Evolutionary conservation across 2,888 invertebrate species (phyloP).

Genomic region (Thymelicus lineola): DNA sequence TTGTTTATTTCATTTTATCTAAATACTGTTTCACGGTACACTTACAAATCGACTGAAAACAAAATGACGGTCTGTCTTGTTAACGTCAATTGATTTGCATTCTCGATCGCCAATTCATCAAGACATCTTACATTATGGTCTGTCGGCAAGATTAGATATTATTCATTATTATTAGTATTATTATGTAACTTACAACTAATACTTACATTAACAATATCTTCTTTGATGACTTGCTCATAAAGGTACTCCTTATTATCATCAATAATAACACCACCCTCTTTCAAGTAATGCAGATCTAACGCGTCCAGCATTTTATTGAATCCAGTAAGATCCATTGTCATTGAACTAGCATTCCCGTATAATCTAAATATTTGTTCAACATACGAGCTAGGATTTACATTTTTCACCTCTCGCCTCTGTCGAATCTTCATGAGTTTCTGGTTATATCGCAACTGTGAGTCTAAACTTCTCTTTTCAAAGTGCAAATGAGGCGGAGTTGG

Average conservation of each 20-base stretch:
- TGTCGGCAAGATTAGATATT: neutral
- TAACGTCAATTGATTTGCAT: neutral
- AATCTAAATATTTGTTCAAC: slow-evolving; percentile 88
- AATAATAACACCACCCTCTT: slow-evolving; percentile 69
- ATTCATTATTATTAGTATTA: too few relatives aligned
- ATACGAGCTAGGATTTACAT: slow-evolving; percentile 84
- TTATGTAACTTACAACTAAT: slow-evolving; percentile 1
- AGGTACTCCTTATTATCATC: slow-evolving; percentile 58
- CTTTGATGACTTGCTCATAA: slow-evolving; percentile 56
- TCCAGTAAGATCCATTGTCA: slow-evolving; percentile 87
- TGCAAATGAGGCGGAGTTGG: slow-evolving; percentile 49
- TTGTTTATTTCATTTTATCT: neutral
- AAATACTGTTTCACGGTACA: neutral
- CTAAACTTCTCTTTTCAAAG: slow-evolving; percentile 56
- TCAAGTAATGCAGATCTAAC: slow-evolving; percentile 83
- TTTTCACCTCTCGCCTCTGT: slow-evolving; percentile 58
- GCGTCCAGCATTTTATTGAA: slow-evolving; percentile 88
- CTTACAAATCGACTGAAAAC: neutral
- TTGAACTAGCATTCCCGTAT: slow-evolving; percentile 87
- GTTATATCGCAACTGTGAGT: slow-evolving; percentile 56
- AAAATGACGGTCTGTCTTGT: neutral
- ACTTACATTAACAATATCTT: slow-evolving; percentile 79
- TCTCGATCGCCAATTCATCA: slow-evolving; percentile 1
- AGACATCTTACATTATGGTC: slow-evolving; percentile 2
- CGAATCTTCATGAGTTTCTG: slow-evolving; percentile 61